Conservation (phyloP, 1,140 invertebrate genomes). For the Zophobas atratus region DNA sequence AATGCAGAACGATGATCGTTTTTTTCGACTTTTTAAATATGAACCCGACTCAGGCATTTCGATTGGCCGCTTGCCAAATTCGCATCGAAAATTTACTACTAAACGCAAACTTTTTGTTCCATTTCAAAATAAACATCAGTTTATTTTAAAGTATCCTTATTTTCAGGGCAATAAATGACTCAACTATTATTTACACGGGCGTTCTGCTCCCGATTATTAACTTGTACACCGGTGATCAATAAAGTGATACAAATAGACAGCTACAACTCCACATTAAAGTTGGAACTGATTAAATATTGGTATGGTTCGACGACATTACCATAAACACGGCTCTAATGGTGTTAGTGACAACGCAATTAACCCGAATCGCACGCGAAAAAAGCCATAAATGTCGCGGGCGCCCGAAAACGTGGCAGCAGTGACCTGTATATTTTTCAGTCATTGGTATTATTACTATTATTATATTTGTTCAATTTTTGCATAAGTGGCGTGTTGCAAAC, state of each 20-base stretch:
- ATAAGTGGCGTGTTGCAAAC: no score
- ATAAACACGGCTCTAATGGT: slow-evolving; percentile 1
- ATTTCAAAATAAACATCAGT: slow-evolving; percentile 36
- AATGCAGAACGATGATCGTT: slow-evolving; percentile 19
- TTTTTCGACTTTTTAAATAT: slow-evolving; percentile 30
- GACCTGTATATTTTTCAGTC: no score
- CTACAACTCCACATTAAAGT: slow-evolving; percentile 7
- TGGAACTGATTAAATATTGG: slow-evolving; percentile 21
- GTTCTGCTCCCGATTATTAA: slow-evolving; percentile 21
- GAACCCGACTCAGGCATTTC: slow-evolving; percentile 28
- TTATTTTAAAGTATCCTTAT: slow-evolving; percentile 39
- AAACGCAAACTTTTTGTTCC: slow-evolving; percentile 32
- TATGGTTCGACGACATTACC: neutral
- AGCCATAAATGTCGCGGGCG: neutral
- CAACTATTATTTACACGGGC: slow-evolving; percentile 12
- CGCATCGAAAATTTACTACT: slow-evolving; percentile 39
- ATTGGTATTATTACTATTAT: no score
- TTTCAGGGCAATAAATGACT: slow-evolving; percentile 33
- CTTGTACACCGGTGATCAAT: slow-evolving; percentile 23
- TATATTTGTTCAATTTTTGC: neutral
- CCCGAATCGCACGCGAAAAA: neutral
- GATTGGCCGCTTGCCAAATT: slow-evolving; percentile 16
- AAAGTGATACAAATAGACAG: slow-evolving; percentile 18
- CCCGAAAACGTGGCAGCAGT: no score
- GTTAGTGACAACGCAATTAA: slow-evolving; percentile 11